Evolutionary conservation across 2,888 invertebrate species (phyloP).

Genomic region (Latrodectus hesperus): DNA sequence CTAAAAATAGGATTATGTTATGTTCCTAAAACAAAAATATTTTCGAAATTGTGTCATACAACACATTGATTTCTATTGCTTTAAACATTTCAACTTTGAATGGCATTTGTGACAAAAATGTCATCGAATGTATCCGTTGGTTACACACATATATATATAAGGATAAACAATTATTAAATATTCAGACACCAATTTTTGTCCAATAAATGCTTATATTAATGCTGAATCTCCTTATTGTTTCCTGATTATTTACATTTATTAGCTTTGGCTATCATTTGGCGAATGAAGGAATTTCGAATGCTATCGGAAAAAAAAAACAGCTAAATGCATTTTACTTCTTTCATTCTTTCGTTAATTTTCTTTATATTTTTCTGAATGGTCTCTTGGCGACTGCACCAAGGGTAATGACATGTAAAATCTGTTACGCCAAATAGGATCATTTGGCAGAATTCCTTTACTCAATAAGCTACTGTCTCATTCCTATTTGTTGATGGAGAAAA

Average conservation of each 20-base stretch:
- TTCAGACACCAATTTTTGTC: too few species aligned
- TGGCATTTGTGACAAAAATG: too few species aligned
- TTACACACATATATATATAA: too few species aligned
- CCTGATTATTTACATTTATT: constrained; percentile 10
- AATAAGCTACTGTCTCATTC: background rate
- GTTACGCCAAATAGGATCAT: constrained; percentile 38
- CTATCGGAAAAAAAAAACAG: background rate
- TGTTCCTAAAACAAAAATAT: too few species aligned
- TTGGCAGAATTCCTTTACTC: background rate
- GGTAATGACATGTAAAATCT: constrained; percentile 63
- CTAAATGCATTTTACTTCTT: background rate
- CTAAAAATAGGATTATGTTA: too few species aligned
- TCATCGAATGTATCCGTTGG: too few species aligned
- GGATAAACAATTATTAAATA: too few species aligned
- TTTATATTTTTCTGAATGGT: constrained; percentile 57
- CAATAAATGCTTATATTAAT: background rate
- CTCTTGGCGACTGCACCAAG: constrained; percentile 40
- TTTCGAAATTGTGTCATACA: too few species aligned
- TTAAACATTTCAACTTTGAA: too few species aligned
- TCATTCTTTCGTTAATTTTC: constrained; percentile 42
- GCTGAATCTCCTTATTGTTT: background rate
- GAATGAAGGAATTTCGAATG: background rate
- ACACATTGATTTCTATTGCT: too few species aligned
- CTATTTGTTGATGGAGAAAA: background rate
- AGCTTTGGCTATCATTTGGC: background rate